Evolutionary conservation across 2,888 invertebrate species (phyloP).

Genomic region (Tenthredo amoena): DNA sequence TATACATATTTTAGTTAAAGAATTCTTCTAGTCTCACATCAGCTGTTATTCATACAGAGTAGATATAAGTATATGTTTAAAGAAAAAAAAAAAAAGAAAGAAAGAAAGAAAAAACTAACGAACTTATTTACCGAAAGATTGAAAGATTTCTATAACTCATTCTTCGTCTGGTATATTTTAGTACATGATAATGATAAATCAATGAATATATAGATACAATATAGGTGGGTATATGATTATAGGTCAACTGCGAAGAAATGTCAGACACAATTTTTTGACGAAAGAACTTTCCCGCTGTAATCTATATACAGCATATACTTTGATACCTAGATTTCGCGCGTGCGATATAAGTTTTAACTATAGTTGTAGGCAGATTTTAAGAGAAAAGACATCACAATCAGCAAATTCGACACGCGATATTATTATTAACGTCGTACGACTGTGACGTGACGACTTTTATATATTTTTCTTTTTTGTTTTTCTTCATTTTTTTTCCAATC

Average conservation of each 20-base stretch:
- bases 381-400: slow-evolving; percentile 22
- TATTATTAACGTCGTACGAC: slow-evolving; percentile 32
- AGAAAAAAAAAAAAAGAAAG: too few relatives aligned
- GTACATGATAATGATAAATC: slow-evolving; percentile 14
- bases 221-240: background rate
- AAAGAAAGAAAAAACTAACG: background rate
- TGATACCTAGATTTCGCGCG: background rate
- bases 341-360: background rate
- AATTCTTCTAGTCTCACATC: background rate
- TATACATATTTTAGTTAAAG: background rate
- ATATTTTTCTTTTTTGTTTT: background rate
- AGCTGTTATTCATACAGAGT: background rate
- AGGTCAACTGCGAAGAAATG: slow-evolving; percentile 1
- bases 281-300: background rate
- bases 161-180: background rate
- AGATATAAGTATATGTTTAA: background rate
- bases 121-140: background rate
- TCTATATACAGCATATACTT: background rate
- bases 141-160: background rate
- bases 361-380: slow-evolving; percentile 12
- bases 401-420: slow-evolving; percentile 30
- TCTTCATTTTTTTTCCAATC: background rate
- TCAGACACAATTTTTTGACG: background rate
- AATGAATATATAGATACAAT: background rate
- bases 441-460: background rate